Conservation (phyloP, 2,888 invertebrate genomes). For the Entomobrya proxima region DNA sequence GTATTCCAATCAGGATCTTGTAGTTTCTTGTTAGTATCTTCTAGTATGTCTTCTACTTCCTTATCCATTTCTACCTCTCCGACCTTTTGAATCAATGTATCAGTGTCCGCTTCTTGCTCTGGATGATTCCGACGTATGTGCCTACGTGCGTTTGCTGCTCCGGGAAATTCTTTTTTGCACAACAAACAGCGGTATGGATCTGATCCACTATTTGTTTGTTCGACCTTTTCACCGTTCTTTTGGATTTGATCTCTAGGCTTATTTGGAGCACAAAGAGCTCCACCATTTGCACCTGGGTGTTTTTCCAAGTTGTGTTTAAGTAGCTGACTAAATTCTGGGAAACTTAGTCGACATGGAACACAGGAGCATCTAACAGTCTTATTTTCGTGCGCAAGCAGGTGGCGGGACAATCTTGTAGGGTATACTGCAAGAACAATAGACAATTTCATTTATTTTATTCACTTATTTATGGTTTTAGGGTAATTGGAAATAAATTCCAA, state of each 20-base stretch:
- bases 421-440: background rate
- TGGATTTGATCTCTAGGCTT: slow-evolving; percentile 4
- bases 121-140: slow-evolving; percentile 20
- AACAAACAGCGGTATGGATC: slow-evolving; percentile 12
- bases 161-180: background rate
- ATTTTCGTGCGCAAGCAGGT: slow-evolving; percentile 59
- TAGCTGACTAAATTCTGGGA: slow-evolving; percentile 43
- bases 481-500: too few species aligned
- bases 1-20: slow-evolving; percentile 29
- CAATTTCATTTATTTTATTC: background rate
- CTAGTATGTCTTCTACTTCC: slow-evolving; percentile 4
- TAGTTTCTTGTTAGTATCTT: slow-evolving; percentile 34
- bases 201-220: background rate
- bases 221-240: background rate
- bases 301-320: slow-evolving; percentile 46
- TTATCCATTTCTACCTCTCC: background rate
- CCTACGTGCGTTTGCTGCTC: background rate
- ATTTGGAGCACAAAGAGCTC: slow-evolving; percentile 29
- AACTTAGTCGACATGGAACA: slow-evolving; percentile 44
- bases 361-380: slow-evolving; percentile 54
- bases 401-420: slow-evolving; percentile 49
- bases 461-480: background rate
- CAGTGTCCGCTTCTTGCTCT: background rate
- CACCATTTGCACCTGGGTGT: slow-evolving; percentile 37
- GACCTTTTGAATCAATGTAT: slow-evolving; percentile 1